These are phyloP conservation scores for Irena cyanogastra DNA, from an alignment of 2,113 vertebrate genomes.

Conservation along the genomic window DNA sequence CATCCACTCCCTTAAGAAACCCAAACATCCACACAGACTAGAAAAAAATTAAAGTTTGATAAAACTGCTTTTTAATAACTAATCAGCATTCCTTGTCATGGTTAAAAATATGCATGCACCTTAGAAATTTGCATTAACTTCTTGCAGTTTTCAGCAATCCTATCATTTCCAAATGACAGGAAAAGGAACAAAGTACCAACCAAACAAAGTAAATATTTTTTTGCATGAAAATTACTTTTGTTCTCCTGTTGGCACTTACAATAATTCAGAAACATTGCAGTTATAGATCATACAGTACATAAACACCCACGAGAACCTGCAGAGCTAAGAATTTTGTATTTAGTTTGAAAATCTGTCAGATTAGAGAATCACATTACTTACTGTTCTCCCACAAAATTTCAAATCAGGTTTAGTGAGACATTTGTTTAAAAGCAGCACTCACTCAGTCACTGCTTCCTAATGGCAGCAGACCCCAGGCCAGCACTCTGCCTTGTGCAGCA, in stretches of 20 bases:
- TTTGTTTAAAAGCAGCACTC: neutral
- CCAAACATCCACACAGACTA: neutral
- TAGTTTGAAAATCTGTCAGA: neutral
- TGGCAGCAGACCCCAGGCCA: neutral
- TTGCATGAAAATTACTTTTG: neutral
- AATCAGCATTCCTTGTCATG: neutral
- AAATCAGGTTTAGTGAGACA: neutral
- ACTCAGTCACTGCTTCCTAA: neutral
- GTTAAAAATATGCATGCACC: neutral
- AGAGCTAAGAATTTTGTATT: neutral
- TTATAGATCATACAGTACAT: neutral
- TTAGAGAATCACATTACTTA: neutral
- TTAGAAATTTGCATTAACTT: neutral
- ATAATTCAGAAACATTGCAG: neutral
- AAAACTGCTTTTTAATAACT: neutral
- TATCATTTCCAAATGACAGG: accelerated
- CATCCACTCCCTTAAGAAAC: neutral
- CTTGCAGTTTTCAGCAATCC: neutral
- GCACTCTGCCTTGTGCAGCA: neutral
- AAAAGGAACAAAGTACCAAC: neutral
- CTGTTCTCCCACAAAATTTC: neutral
- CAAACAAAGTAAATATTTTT: neutral
- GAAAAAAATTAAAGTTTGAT: neutral
- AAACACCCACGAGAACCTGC: neutral
- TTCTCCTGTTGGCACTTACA: neutral